Evolutionary conservation across 2,888 invertebrate species (phyloP).

Genomic region (Acleris emargana): DNA sequence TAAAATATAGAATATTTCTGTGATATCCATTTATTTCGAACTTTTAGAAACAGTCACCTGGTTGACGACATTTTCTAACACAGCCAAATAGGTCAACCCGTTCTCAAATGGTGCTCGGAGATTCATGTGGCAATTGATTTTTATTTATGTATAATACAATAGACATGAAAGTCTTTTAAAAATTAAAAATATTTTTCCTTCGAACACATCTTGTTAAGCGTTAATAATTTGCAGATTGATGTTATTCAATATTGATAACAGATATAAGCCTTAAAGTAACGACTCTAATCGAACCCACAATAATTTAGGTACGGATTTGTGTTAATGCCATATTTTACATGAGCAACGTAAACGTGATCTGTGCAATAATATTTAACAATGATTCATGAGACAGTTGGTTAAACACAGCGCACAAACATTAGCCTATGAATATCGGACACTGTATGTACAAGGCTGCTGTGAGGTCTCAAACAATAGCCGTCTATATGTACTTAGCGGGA

Average conservation of each 20-base stretch:
- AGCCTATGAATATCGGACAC: slow-evolving; percentile 24
- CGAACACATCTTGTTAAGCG: neutral
- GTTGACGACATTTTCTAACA: too few relatives aligned
- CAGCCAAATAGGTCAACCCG: too few relatives aligned
- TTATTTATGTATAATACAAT: too few relatives aligned
- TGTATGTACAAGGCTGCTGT: slow-evolving; percentile 28
- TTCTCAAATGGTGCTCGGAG: too few relatives aligned
- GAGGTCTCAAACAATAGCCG: slow-evolving; percentile 19
- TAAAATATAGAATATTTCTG: too few relatives aligned
- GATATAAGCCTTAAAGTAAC: slow-evolving; percentile 3
- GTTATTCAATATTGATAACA: neutral
- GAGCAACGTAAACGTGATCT: slow-evolving; percentile 6
- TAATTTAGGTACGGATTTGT: neutral
- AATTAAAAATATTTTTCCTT: too few relatives aligned
- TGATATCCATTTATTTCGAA: too few relatives aligned
- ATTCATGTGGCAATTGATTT: too few relatives aligned
- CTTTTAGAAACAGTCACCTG: too few relatives aligned
- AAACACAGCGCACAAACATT: slow-evolving; percentile 34
- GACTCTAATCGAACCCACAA: neutral
- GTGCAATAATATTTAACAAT: slow-evolving; percentile 34
- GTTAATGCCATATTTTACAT: neutral
- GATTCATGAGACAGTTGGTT: slow-evolving; percentile 29
- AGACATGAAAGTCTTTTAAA: too few relatives aligned
- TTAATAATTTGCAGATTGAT: slow-evolving; percentile 13
- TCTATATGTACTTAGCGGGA: slow-evolving; percentile 30